A percentile compares a stretch with the other conserved stretches of the same genome.
These are phyloP conservation scores for Erpobdella octoculata DNA, from an alignment of 2,888 invertebrate species.

Conservation along the genomic window DNA sequence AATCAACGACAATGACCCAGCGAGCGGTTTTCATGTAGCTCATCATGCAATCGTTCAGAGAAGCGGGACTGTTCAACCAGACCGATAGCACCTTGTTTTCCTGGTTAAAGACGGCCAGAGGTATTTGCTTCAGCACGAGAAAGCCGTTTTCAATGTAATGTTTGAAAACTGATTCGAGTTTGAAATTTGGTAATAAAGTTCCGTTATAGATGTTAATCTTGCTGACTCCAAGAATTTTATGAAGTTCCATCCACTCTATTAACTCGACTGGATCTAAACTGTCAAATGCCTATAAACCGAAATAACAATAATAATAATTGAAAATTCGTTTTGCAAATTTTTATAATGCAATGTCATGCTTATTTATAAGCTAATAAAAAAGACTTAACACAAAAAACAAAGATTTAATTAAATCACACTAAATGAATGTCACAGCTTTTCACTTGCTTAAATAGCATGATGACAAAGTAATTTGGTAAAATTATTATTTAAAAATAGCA, in stretches of 20 bases:
- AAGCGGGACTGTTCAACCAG: constrained; percentile 34
- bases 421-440: too few relatives aligned
- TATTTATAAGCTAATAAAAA: too few relatives aligned
- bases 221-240: constrained; percentile 34
- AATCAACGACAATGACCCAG: constrained; percentile 1
- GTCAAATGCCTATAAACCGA: background rate
- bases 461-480: too few relatives aligned
- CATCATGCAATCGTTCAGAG: constrained; percentile 38
- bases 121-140: constrained; percentile 31
- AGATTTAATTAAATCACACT: too few relatives aligned
- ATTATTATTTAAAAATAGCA: too few relatives aligned
- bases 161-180: constrained; percentile 31
- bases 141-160: constrained; percentile 30
- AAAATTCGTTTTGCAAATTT: too few relatives aligned
- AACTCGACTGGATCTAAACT: background rate
- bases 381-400: too few relatives aligned
- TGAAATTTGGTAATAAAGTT: constrained; percentile 1
- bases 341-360: too few relatives aligned
- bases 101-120: constrained; percentile 29
- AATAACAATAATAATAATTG: too few relatives aligned
- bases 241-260: constrained; percentile 37
- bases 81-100: background rate
- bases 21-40: constrained; percentile 32
- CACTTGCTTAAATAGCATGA: too few relatives aligned
- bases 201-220: constrained; percentile 35